Evolutionary conservation across 2,113 vertebrate genomes (phyloP), one percentile per base, ranked within the genome.

Genomic region (Paramormyrops kingsleyae): DNA sequence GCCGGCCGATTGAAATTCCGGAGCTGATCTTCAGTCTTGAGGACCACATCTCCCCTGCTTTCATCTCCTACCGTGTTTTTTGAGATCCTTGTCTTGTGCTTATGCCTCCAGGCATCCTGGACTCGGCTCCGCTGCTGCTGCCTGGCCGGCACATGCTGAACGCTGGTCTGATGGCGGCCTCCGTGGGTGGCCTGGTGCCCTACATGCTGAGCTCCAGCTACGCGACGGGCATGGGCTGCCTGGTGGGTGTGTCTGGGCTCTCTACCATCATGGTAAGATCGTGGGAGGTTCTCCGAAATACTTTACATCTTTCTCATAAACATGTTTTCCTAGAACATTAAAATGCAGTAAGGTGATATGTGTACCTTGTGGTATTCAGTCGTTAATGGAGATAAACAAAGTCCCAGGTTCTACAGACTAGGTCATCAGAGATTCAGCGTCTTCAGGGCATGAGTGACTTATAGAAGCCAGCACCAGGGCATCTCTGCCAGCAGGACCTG

Each of bases 141-240:
- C 96, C 96, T 1, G 96, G 96, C 5, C 95, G 96, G 2, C 96
- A 97, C 91, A 90, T 94, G 91, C 2, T 97, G n/a, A 97, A 97
- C 8, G 96, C 96, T 0, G 91, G 95, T 49, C 92, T 97, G 87
- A 94, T 97, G 94, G 93, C 95, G 0, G 95, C 95, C 0, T 96
- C 96, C 0, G 83, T 95, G 56, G 96, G 94, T 4, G 95, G 95
- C 88, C 95, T 96, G 90, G 91, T 97, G 85, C 94, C 96, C 83
- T 97, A 96, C 56, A 97, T 97, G 96, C 93, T 97, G 87, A 96
- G 94, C n/a, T 92, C 95, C 89, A 95, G 91, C 86, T 97, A 96
- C 13, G 89, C 47, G 15, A 95, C 94, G 0, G 96, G 96, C 59
- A 96, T 97, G 95, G 94, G 95, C 0, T 96, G 96, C 77, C 92